Conservation (phyloP, 2,888 invertebrate species). For the Piscicola geometra region DNA sequence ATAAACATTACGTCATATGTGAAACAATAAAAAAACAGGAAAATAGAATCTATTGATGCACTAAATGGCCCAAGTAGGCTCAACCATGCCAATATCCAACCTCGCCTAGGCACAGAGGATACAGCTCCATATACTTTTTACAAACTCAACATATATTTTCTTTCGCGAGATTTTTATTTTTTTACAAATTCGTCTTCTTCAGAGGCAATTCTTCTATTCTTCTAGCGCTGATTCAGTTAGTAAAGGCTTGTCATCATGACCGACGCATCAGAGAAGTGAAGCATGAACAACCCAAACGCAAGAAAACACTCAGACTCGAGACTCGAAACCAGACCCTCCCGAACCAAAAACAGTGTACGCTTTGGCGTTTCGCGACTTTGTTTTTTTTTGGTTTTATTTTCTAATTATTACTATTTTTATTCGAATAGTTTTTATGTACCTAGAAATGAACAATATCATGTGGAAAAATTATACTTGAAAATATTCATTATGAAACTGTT, state of each 20-base stretch:
- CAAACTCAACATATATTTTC: neutral
- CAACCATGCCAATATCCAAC: slow-evolving; percentile 1
- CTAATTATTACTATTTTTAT: neutral
- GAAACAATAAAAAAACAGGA: slow-evolving; percentile 32
- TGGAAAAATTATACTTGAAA: too few relatives aligned
- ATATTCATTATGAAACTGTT: too few relatives aligned
- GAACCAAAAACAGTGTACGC: slow-evolving; percentile 21
- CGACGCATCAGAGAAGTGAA: slow-evolving; percentile 1
- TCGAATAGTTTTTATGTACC: neutral
- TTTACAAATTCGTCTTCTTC: neutral
- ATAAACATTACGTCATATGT: slow-evolving; percentile 27
- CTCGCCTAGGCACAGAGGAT: neutral
- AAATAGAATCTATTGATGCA: slow-evolving; percentile 23
- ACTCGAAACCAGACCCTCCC: slow-evolving; percentile 29
- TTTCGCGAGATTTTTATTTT: neutral
- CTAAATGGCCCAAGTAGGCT: neutral
- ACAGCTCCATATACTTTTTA: neutral
- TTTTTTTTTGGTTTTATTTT: neutral
- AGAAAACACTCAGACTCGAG: slow-evolving; percentile 34
- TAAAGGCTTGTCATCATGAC: neutral
- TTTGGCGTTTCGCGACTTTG: neutral
- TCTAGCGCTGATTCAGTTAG: neutral
- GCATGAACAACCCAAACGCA: slow-evolving; percentile 29
- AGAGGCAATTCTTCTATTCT: neutral
- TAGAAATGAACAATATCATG: neutral